Evolutionary conservation across 1,140 invertebrate genomes (phyloP), one percentile per base, ranked within the genome.

Genomic region (Agrilus planipennis): DNA sequence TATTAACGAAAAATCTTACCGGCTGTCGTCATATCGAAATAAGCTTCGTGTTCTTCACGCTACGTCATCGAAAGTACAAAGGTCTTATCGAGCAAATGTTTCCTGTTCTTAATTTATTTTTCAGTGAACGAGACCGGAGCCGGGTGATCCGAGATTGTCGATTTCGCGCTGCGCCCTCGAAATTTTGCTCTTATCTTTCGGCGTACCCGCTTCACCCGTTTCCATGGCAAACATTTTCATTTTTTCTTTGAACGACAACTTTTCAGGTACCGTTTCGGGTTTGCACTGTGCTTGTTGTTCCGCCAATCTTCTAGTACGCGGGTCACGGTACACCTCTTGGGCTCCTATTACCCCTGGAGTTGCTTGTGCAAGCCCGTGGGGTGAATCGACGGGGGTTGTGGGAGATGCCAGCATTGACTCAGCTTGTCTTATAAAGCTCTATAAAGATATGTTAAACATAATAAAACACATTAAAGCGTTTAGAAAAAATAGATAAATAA

Each of bases 181-280:
- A 56, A 89, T 89, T 69, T 91, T 93, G 23, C 89, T 83, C 69
- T 90, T 91, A 57, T 91, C 87, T 62, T 85, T 82, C 28, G 87
- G 87, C 10, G 87, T 88, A 47, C 80, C 76, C 51, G 78, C 72
- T 62, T 92, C 87, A 17, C 88, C 88, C 1, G 85, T 85, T 65
- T 91, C 88, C 67, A 89, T 80, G 10, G 89, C 89, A 68, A 94
- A 94, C 87, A 93, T 91, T 63, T 91, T 90, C 88, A 94, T 93
- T 65, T 94, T 94, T 60, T 93, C 89, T 60, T 89, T 88, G 59
- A 94, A 93, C 36, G 82, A 85, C 7, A 94, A 66, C 54, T 91
- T 90, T 58, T 92, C 89, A 1, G 89, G 89, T 37, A 88, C 78
- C 5, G 82, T 76, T 68, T 39, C 70, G 63, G 41, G 66, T 58